Conservation (phyloP, 2,797 vertebrate genomes). For the Macropodus opercularis region DNA sequence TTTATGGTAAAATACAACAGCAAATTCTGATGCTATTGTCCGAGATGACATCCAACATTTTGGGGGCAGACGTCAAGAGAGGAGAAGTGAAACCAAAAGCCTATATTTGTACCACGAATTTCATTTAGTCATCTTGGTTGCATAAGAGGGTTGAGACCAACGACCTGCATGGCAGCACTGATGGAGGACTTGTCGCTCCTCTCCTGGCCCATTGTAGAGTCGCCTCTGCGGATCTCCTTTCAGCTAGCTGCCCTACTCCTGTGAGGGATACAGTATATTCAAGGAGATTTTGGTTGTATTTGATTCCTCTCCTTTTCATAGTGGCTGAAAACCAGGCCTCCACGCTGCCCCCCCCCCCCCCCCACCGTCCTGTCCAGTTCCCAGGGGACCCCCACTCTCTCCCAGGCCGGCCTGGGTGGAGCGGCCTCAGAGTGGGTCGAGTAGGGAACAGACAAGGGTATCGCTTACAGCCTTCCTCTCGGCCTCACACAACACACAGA, state of each 20-base stretch:
- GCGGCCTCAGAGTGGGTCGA: conserved; percentile 83
- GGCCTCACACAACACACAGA: conserved; percentile 53
- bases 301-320: conserved; percentile 84
- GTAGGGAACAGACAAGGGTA: conserved; percentile 87
- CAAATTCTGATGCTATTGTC: too few species aligned
- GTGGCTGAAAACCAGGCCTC: conserved; percentile 83
- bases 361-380: conserved; percentile 77
- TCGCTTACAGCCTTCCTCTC: conserved; percentile 80
- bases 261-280: conserved; percentile 87
- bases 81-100: too few species aligned
- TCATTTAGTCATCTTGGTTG: too few species aligned
- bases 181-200: too few species aligned
- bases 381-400: conserved; percentile 87
- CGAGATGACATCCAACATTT: too few species aligned
- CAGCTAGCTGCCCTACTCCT: conserved; percentile 82
- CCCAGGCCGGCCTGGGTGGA: conserved; percentile 84
- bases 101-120: too few species aligned
- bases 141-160: too few species aligned
- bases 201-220: too few species aligned
- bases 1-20: too few species aligned
- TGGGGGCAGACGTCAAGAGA: too few species aligned
- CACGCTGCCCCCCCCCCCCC: conserved; percentile 52
- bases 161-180: too few species aligned
- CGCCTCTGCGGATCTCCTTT: conserved; percentile 81
- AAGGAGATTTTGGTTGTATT: conserved; percentile 84